Evolutionary conservation across 2,113 vertebrate genomes (phyloP), one percentile per base, ranked within the genome.

Genomic region (Campylomormyrus tamandua): DNA sequence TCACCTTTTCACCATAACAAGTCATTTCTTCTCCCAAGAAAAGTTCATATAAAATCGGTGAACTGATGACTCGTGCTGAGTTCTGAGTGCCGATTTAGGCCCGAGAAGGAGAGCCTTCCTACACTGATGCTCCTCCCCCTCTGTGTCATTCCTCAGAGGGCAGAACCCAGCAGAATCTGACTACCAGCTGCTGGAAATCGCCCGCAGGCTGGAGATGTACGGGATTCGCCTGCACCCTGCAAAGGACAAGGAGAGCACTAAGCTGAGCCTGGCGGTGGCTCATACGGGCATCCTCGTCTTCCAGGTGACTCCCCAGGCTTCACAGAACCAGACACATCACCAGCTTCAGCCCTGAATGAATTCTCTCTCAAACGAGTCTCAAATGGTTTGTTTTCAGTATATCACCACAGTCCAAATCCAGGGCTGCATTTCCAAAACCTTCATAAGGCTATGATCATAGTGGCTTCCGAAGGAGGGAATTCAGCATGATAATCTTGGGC

Each of bases 121-220:
- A 39, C 21, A 1, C 1, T 84, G 21, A 48, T 3, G 83, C 42
- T 19, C 45, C 1, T 17, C 80, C 17, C 45, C 19, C 21, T 88
- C 24, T 91, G 10, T 93, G 83, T 93, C 49, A 91, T 45, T 90
- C 91, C 89, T 83, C 88, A 99, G 98, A 92, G 98, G 98, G 92
- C 98, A 98, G 88, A 98, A 97, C 80, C 98, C 98, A 92, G 98
- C 98, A 92, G 97, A 98, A 92, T 99, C 98, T 0, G 98, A 99
- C 94, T 98, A 97, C 94, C 98, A 98, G 90, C 96, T 99, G 89
- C 92, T 99, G 89, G 98, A 99, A 92, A 97, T 99, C 91, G 97
- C 97, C 0, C 97, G 98, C 21, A 95, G 97, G 39, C 94, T 99
- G 92, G 98, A 99, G 93, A 98, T 98, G 97, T 99, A 98, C 1